Evolutionary conservation across 2,797 vertebrate species (phyloP).

Genomic region (Silurus aristotelis): DNA sequence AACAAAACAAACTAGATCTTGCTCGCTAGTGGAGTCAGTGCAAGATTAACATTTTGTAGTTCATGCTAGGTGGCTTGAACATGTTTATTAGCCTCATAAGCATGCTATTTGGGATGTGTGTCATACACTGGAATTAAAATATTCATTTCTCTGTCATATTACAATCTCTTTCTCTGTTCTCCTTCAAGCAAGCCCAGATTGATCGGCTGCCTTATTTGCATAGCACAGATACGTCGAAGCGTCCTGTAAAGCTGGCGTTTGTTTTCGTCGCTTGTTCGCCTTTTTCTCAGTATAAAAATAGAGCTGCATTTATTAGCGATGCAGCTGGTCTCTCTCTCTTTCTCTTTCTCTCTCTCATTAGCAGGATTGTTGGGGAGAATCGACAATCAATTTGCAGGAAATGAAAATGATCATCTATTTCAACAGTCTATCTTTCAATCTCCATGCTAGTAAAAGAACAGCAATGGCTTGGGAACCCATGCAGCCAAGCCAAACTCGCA

Average conservation of each 20-base stretch:
- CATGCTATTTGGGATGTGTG: background rate
- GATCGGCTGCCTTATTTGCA: constrained; percentile 25
- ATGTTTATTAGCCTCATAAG: constrained; percentile 1
- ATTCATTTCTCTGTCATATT: constrained; percentile 25
- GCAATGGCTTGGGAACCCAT: background rate
- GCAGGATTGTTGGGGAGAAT: constrained; percentile 31
- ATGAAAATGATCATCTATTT: constrained; percentile 44
- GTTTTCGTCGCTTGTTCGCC: constrained; percentile 19
- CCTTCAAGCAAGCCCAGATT: constrained; percentile 4
- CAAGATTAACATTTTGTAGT: background rate
- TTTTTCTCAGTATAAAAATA: constrained; percentile 30
- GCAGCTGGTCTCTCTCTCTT: constrained; percentile 20
- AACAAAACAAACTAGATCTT: background rate
- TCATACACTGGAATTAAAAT: background rate
- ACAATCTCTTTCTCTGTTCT: background rate
- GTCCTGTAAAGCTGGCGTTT: constrained; percentile 16
- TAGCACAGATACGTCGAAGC: constrained; percentile 34
- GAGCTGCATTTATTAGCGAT: constrained; percentile 34
- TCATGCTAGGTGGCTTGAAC: background rate
- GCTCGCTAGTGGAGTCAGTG: background rate
- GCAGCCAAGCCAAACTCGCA: constrained; percentile 11
- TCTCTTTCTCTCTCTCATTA: constrained; percentile 32
- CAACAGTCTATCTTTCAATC: constrained; percentile 13
- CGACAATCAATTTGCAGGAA: constrained; percentile 41
- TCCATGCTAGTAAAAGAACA: constrained; percentile 7